These are phyloP conservation scores for Phoxinus phoxinus DNA, from an alignment of 2,113 vertebrate genomes.

Conservation along the genomic window DNA sequence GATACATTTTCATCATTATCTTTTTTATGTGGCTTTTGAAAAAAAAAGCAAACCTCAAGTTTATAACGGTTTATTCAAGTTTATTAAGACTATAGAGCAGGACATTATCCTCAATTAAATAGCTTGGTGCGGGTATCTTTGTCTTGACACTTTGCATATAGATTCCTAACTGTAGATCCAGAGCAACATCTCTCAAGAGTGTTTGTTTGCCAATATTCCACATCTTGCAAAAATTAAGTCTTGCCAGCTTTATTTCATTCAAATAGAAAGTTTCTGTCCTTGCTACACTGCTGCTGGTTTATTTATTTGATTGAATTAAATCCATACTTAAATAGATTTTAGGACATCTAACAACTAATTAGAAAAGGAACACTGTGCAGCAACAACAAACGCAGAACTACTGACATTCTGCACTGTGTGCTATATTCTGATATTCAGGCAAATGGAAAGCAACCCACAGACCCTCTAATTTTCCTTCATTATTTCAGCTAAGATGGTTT, in stretches of 20 bases:
- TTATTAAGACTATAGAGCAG: slow-evolving; percentile 14
- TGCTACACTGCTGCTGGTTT: background rate
- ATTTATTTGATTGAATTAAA: background rate
- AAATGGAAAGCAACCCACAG: slow-evolving; percentile 19
- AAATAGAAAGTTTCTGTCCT: background rate
- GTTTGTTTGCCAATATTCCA: background rate
- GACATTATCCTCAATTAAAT: background rate
- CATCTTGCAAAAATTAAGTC: background rate
- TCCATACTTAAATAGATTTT: background rate
- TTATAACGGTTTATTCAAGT: no score
- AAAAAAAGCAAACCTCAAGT: slow-evolving; percentile 3
- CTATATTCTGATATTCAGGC: background rate
- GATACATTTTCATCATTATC: no score
- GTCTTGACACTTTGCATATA: background rate
- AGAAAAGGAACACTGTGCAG: background rate
- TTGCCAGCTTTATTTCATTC: background rate
- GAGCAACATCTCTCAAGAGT: background rate
- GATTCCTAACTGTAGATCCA: background rate
- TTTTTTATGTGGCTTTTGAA: background rate
- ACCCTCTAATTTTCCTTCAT: slow-evolving; percentile 1
- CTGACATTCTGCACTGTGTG: background rate
- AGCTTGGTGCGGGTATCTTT: background rate
- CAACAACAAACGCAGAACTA: background rate
- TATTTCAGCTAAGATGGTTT: slow-evolving; percentile 36
- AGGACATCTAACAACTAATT: background rate